Percentiles rank a stretch among this genome's conserved stretches.
These are phyloP conservation scores for Ctenomys sociabilis DNA, from an alignment of 2,113 vertebrate genomes.

Conservation along the genomic window DNA sequence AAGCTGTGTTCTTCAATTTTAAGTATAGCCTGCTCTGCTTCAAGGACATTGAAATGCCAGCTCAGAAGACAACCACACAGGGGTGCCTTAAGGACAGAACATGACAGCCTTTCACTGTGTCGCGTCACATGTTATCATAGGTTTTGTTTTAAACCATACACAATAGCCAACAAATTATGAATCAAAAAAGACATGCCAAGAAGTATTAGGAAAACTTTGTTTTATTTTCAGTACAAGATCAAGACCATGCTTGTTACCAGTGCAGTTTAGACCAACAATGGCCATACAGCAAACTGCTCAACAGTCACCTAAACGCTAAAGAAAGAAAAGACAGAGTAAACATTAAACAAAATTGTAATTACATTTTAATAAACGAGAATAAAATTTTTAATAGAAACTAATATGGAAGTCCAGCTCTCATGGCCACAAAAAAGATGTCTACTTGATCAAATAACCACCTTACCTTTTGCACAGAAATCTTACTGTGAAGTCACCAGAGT, in stretches of 20 bases:
- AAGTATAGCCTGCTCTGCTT: constrained; percentile 20
- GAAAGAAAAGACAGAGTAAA: constrained; percentile 83
- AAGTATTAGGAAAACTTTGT: constrained; percentile 83
- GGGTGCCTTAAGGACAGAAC: constrained; percentile 30
- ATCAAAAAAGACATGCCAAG: constrained; percentile 70
- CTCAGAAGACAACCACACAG: neutral
- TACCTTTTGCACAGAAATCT: constrained; percentile 88
- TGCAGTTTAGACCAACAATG: constrained; percentile 89
- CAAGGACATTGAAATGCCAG: neutral
- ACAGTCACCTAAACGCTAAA: constrained; percentile 89
- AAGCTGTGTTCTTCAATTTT: neutral
- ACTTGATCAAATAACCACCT: constrained; percentile 82
- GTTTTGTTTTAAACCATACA: constrained; percentile 22
- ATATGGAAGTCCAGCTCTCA: constrained; percentile 78
- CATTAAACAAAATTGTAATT: constrained; percentile 85
- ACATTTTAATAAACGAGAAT: constrained; percentile 83
- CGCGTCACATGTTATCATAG: neutral
- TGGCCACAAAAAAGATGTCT: constrained; percentile 79
- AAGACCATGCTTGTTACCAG: constrained; percentile 84
- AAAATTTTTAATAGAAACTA: constrained; percentile 76
- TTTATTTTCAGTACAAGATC: constrained; percentile 90
- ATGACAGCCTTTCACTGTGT: neutral
- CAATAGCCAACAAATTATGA: constrained; percentile 50
- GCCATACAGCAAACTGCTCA: constrained; percentile 88
- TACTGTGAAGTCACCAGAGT: constrained; percentile 83